Conservation (phyloP, 2,888 invertebrate species). For the Meloe dianella region DNA sequence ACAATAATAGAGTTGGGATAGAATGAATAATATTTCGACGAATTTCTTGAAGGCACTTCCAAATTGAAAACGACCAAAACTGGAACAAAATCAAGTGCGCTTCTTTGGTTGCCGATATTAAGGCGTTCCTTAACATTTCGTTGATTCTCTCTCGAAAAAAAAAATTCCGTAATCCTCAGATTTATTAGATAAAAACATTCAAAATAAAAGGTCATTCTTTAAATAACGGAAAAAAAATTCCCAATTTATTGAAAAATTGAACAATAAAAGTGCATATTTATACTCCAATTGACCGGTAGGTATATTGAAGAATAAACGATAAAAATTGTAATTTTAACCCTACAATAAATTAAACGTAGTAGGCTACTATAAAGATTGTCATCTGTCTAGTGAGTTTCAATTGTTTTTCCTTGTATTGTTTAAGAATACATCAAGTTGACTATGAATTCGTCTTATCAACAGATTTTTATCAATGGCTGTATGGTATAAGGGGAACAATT, state of each 20-base stretch:
- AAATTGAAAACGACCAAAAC: constrained; percentile 13
- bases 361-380: not conserved
- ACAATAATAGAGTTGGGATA: no score
- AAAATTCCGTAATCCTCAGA: not conserved
- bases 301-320: no score
- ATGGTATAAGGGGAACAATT: not conserved
- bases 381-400: not conserved
- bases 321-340: no score
- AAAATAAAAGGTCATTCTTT: no score
- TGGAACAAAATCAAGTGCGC: constrained; percentile 11
- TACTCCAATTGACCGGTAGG: no score
- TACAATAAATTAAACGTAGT: not conserved
- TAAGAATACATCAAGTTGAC: not conserved
- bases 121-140: constrained; percentile 9
- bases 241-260: no score
- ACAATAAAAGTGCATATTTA: no score
- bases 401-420: not conserved
- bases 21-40: no score
- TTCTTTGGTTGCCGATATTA: constrained; percentile 23
- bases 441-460: not conserved
- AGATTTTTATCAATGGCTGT: not conserved
- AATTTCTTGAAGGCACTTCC: no score
- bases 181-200: no score
- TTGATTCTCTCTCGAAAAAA: not conserved
- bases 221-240: no score